Evolutionary conservation across 2,797 vertebrate species (phyloP).

Genomic region (Pangasius krempfi): DNA sequence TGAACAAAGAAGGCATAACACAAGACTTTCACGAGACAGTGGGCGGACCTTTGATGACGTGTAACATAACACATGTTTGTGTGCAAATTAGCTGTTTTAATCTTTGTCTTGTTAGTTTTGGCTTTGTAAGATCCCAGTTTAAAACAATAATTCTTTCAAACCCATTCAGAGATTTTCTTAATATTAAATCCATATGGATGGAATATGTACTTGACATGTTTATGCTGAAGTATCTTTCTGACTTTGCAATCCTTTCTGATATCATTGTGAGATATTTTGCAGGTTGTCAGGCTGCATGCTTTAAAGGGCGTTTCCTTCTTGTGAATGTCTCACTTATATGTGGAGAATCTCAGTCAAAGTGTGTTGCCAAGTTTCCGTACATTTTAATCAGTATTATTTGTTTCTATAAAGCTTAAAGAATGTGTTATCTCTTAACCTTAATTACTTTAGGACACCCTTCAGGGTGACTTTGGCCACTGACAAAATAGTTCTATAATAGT

Average conservation of each 20-base stretch:
- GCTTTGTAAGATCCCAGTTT: background rate
- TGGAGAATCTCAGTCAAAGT: background rate
- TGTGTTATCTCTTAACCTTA: background rate
- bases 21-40: conserved; percentile 20
- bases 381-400: background rate
- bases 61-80: background rate
- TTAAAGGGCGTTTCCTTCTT: background rate
- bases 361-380: background rate
- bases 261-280: conserved; percentile 15
- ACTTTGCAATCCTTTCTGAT: background rate
- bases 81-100: background rate
- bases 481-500: background rate
- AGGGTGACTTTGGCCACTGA: background rate
- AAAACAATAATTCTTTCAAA: background rate
- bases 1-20: conserved; percentile 6
- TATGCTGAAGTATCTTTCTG: background rate
- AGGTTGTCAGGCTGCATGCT: conserved; percentile 1
- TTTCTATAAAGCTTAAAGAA: background rate
- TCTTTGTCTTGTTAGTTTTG: background rate
- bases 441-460: background rate
- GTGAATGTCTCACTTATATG: background rate
- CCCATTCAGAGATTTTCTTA: background rate
- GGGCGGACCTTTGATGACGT: background rate
- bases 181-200: background rate
- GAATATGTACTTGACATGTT: background rate